Evolutionary conservation across 1,140 invertebrate genomes (phyloP), one percentile per base, ranked within the genome.

Genomic region (Pristionchus pacificus): DNA sequence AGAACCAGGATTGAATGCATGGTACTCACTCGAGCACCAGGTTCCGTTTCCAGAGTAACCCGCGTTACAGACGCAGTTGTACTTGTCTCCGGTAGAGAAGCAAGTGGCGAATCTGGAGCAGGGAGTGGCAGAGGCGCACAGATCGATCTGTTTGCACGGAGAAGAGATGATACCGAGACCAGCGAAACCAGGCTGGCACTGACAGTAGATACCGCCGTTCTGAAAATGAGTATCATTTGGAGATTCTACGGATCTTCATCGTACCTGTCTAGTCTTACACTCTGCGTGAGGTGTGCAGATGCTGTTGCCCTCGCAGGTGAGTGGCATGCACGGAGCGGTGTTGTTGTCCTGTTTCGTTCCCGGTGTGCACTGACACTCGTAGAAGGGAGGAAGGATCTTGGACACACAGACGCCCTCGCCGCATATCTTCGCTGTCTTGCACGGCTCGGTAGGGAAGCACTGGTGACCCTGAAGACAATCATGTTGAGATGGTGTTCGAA

Each of bases 1-100:
- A n/a, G n/a, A n/a, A n/a, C n/a, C n/a, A n/a, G n/a, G n/a, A 25
- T 2, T 3, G 31, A n/a, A 10, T 31, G 19, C 24, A 14, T 27
- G 10, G 25, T n/a, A 27, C 30, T n/a, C 13, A 64, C 62, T 38
- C n/a, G 13, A 24, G 38, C 65, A 66, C n/a, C 25, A 66, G 2
- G 65, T 66, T 66, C 65, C 65, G 28, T 66, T 66, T 66, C 65
- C 65, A 6, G 3, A 2, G 28, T 66, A 66, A 24, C 49, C 31
- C 24, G 2, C 2, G 32, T 66, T 38, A 25, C 65, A 66, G 2
- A 19, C 25, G 49, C 65, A 66, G 13, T 31, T 49, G 31, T 19
- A 49, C 15, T 24, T n/a, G 14, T 38, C 65, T 49, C 38, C 38
- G 19, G 38, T 19, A 49, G 19, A 6, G 38, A 10, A 10, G 38